A percentile compares a stretch with the other conserved stretches of the same genome.
Conservation (phyloP, 2,888 invertebrate genomes). For the Phyllotreta striolata region DNA sequence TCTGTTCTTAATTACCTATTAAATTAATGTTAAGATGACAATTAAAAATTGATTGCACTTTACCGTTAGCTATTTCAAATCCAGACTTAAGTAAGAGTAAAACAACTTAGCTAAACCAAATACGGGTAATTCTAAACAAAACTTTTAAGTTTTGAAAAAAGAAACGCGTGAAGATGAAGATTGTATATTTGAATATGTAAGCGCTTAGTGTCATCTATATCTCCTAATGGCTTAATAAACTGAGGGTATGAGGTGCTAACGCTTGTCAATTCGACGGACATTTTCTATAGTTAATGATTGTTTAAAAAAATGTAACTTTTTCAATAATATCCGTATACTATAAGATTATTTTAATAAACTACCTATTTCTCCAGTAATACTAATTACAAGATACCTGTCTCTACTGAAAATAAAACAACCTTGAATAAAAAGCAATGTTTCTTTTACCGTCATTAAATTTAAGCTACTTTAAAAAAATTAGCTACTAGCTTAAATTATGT, state of each 20-base stretch:
- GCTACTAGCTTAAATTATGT: too few relatives aligned
- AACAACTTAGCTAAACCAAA: constrained; percentile 34
- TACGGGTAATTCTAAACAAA: constrained; percentile 34
- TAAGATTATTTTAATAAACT: constrained; percentile 52
- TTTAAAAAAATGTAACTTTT: constrained; percentile 45
- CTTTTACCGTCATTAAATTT: too few relatives aligned
- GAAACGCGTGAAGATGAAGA: constrained; percentile 26
- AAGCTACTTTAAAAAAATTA: too few relatives aligned
- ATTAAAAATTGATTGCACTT: constrained; percentile 34
- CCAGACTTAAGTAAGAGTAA: constrained; percentile 32
- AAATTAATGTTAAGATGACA: constrained; percentile 34
- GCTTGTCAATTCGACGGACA: constrained; percentile 38
- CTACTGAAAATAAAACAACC: constrained; percentile 11
- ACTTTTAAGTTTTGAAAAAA: constrained; percentile 23
- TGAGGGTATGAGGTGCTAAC: constrained; percentile 37
- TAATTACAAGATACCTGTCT: constrained; percentile 15
- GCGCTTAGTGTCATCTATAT: constrained; percentile 58
- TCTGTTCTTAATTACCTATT: constrained; percentile 22
- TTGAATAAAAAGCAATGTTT: constrained; percentile 19
- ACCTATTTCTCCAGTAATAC: constrained; percentile 47
- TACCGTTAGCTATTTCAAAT: constrained; percentile 38
- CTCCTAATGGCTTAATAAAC: constrained; percentile 56
- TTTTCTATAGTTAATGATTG: constrained; percentile 47
- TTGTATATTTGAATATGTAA: constrained; percentile 35
- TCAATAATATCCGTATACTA: constrained; percentile 53